Base-by-base conservation (phyloP, 2,797 vertebrate genomes). In the Adrianichthys oophorus region DNA sequence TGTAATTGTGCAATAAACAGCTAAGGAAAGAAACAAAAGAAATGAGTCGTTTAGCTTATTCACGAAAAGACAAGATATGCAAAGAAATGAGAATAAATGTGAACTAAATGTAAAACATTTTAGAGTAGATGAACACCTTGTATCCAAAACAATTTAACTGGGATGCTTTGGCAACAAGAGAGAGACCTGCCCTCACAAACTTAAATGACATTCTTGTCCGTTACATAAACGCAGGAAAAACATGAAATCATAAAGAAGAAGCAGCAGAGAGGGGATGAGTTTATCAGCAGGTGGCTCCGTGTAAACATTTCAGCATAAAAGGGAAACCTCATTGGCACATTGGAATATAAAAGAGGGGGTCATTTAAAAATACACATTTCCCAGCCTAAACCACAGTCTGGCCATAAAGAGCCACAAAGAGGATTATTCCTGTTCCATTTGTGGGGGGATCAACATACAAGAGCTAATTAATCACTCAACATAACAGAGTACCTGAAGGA, bases 181-280 rank as follows among this genome's bases (percentile, higher is more conserved):
- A 86, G 85, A 92, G 87, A 72, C 92, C 91, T 43, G 91, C 91
- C 92, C 89, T 85, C 87, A 14, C 37, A 55, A 66, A 61, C 26
- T 56, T 17, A 44, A 67, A 68, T 59, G 41, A n/a, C 32, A 49
- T 26, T 29, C 14, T 55, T 13, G n/a, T 41, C 15, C 5, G 16
- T 13, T 10, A 17, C 1, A 4, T 2, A 2, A 37, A 32, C 7
- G 10, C 24, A 26, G 8, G 32, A 37, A 37, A 37, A 12, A 12
- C 12, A 37, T 37, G 32, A 37, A 37, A 37, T 37, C 8, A 37
- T 32, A 10, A 13, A 37, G 32, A 37, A 37, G 8, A 37, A 37
- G 45, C 56, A 48, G 56, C 48, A 57, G 63, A 45, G 5, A 0
- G 15, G 15, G 13, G 16, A 16, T 1, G 4, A 45, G 17, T 51